Evolutionary conservation across 2,797 vertebrate genomes (phyloP), one percentile per base, ranked within the genome.

Genomic region (Lycodopsis pacificus): DNA sequence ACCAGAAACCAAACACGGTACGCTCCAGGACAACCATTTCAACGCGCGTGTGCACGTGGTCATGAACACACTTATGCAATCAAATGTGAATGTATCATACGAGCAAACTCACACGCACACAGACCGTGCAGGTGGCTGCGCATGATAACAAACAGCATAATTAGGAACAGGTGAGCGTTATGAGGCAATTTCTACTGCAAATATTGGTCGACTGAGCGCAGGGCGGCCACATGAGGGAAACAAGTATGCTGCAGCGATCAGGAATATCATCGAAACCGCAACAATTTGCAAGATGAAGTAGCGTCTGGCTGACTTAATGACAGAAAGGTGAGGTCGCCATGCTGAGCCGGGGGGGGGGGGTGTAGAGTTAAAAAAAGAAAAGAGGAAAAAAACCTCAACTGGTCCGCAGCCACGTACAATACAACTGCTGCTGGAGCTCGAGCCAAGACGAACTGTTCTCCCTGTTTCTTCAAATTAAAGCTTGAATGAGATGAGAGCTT

Each of bases 221-320:
- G 56, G 80, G 74, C 49, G 80, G 74, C 49, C 71, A 54, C 71
- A 54, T 17, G 46, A 71, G 53, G 82, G 79, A 83, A 82, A 83
- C 44, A 19, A 82, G 72, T 71, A 86, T 62, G 83, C 90, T 92
- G 93, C 69, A 83, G 89, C 84, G 91, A 94, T 93, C 84, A 88
- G 83, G 73, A 93, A 81, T 92, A 93, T 95, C 89, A 88, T 93
- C 80, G 90, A 86, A 89, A 94, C 91, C 89, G 51, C 94, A 94
- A 82, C 80, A 74, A 90, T 89, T 92, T 90, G 85, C 87, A 76
- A 93, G 94, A 93, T 94, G 93, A 96, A 95, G 93, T 93, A 90
- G 87, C 86, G 94, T 94, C 96, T 95, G 94, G 95, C 95, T 89
- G 91, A 91, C 91, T 94, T 90, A 91, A 92, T 94, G 93, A 93